phyloP scores from a whole-genome alignment of 2,888 invertebrate species.

The Leistus spinibarbis region DNA sequence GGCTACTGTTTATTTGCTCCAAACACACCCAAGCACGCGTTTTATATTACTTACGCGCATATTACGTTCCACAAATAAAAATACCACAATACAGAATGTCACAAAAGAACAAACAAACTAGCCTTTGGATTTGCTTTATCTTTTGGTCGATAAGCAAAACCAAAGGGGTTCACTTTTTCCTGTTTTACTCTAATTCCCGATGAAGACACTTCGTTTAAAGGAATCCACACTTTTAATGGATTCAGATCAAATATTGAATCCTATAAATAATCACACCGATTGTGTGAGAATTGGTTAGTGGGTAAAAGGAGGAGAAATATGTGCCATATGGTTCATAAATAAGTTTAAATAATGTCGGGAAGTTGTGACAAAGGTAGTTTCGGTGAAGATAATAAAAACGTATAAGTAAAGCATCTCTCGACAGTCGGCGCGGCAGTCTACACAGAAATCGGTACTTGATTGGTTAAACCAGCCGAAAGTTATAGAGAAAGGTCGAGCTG shows the following conservation, averaged over 20 bases:
- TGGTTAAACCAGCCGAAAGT: conserved; percentile 50
- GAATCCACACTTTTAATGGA: too few relatives aligned
- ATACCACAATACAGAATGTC: not conserved
- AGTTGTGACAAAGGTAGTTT: not conserved
- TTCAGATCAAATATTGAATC: too few relatives aligned
- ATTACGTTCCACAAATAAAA: not conserved
- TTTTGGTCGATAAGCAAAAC: not conserved
- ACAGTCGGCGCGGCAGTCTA: conserved; percentile 46
- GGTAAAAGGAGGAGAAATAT: not conserved
- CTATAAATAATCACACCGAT: not conserved
- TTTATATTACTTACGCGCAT: not conserved
- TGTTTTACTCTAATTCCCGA: too few relatives aligned
- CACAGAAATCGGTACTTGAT: conserved; percentile 53
- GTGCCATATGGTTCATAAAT: not conserved
- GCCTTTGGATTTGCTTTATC: not conserved
- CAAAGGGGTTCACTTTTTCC: too few relatives aligned
- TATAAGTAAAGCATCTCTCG: conserved; percentile 49
- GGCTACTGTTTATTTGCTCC: not conserved
- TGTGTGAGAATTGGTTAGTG: not conserved
- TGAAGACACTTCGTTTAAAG: too few relatives aligned
- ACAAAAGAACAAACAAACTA: not conserved
- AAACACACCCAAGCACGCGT: not conserved
- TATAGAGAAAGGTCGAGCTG: conserved; percentile 40
- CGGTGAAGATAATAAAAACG: conserved; percentile 46
- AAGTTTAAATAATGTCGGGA: not conserved